These are phyloP conservation scores for Mimachlamys varia DNA, from an alignment of 2,888 invertebrate species.

Conservation along the genomic window DNA sequence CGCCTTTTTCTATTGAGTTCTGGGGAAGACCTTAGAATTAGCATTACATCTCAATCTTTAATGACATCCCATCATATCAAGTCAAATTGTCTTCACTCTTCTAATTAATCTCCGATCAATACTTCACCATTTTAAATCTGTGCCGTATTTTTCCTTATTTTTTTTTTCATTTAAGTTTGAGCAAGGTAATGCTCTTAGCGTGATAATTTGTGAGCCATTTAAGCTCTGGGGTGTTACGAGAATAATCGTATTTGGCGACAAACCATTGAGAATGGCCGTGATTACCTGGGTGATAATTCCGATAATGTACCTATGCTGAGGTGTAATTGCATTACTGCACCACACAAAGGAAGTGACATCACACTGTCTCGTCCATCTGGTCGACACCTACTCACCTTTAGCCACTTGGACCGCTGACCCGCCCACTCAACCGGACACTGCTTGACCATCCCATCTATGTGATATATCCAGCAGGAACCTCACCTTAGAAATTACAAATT, in stretches of 20 bases:
- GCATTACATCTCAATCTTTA: neutral
- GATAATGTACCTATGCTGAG: constrained; percentile 4
- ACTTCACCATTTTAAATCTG: neutral
- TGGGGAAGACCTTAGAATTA: neutral
- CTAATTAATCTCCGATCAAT: constrained; percentile 10
- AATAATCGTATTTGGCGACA: constrained; percentile 33
- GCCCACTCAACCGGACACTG: neutral
- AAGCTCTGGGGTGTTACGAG: constrained; percentile 34
- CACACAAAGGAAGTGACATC: constrained; percentile 21
- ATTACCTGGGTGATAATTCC: constrained; percentile 27
- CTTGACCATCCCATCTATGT: constrained; percentile 19
- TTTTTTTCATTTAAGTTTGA: constrained; percentile 5
- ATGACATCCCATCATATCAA: neutral
- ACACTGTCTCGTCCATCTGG: constrained; percentile 7
- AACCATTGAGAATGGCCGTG: constrained; percentile 22
- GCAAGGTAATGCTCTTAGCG: constrained; percentile 32
- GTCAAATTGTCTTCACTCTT: neutral
- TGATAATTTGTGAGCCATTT: constrained; percentile 29
- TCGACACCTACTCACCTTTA: constrained; percentile 13
- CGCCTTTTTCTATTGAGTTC: neutral
- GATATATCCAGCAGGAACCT: neutral
- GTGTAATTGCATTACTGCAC: neutral
- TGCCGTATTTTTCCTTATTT: constrained; percentile 1
- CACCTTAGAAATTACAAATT: neutral
- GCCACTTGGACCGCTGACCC: neutral